A percentile compares a stretch with the other conserved stretches of the same genome.
phyloP scores from a whole-genome alignment of 2,113 vertebrate genomes.

The Saguinus midas region DNA sequence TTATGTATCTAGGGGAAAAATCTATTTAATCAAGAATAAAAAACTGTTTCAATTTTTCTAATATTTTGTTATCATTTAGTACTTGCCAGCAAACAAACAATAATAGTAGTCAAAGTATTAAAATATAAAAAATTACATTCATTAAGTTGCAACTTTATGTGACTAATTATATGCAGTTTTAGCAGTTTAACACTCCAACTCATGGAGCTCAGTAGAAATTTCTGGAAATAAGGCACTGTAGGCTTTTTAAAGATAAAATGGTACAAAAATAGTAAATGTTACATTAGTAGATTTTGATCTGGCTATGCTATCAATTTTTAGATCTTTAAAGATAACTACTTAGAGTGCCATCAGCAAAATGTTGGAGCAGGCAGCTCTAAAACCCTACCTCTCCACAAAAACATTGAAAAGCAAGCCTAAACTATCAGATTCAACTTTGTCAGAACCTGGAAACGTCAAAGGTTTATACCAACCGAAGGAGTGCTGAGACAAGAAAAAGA shows the following conservation, averaged over 20 bases:
- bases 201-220: slow-evolving; percentile 26
- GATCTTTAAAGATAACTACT: neutral
- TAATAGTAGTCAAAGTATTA: neutral
- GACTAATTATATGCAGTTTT: neutral
- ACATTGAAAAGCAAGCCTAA: neutral
- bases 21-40: neutral
- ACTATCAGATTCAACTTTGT: neutral
- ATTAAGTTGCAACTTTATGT: slow-evolving; percentile 41
- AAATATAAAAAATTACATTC: neutral
- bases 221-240: neutral
- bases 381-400: neutral
- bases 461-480: neutral
- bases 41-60: neutral
- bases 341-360: neutral
- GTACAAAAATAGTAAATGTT: neutral
- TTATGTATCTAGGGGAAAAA: neutral
- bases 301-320: neutral
- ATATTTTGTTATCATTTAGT: neutral
- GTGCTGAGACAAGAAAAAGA: neutral
- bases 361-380: neutral
- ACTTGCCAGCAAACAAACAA: neutral
- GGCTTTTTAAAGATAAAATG: slow-evolving; percentile 19
- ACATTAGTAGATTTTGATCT: neutral
- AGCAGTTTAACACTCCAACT: neutral
- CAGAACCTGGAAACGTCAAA: neutral